Conservation (phyloP, 2,888 invertebrate genomes). For the Uropetala carovei region DNA sequence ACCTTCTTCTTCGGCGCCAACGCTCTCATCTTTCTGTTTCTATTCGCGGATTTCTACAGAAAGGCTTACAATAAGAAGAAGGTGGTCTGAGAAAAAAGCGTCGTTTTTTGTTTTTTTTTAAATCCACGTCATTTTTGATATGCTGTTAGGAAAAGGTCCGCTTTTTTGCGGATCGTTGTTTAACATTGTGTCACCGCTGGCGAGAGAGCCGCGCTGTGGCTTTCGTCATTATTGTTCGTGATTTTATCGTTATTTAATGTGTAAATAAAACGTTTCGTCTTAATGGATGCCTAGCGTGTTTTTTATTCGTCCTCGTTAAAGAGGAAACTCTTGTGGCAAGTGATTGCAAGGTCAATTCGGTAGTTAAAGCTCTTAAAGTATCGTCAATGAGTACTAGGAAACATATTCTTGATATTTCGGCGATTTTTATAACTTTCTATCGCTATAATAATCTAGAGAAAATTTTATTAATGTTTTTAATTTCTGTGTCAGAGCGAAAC, state of each 20-base stretch:
- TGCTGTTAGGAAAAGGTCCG: not conserved
- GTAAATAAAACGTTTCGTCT: slow-evolving; percentile 45
- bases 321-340: no score
- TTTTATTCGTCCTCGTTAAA: not conserved
- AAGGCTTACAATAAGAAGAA: slow-evolving; percentile 77
- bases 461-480: no score
- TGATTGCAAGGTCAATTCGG: no score
- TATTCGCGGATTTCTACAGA: slow-evolving; percentile 80
- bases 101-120: no score
- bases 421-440: no score
- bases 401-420: no score
- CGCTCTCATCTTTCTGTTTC: slow-evolving; percentile 78
- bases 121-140: not conserved
- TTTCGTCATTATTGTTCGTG: slow-evolving; percentile 39
- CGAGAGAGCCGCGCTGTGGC: not conserved
- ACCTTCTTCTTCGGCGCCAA: slow-evolving; percentile 79
- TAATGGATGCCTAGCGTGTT: not conserved
- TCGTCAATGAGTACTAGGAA: no score
- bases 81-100: slow-evolving; percentile 70
- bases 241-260: slow-evolving; percentile 51
- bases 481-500: no score
- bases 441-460: no score
- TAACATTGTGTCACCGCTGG: not conserved
- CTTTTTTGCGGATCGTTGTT: not conserved
- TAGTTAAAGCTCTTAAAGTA: no score